Conservation (phyloP, 2,888 invertebrate species). For the Timema cristinae region DNA sequence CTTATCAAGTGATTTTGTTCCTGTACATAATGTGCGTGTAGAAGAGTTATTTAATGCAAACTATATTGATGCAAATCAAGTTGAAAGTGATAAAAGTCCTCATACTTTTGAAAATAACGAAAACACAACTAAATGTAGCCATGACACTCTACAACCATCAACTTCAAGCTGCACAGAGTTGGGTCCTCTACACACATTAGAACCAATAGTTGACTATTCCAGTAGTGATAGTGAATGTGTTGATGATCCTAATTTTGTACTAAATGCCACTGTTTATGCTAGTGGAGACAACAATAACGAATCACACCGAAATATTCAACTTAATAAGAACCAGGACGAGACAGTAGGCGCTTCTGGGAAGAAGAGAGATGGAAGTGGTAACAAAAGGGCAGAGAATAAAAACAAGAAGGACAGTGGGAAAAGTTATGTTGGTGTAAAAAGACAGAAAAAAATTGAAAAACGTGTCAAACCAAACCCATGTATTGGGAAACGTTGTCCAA, state of each 20-base stretch:
- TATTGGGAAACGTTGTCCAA: neutral
- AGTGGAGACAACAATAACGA: neutral
- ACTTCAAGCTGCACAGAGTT: neutral
- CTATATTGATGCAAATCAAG: neutral
- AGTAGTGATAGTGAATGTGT: constrained; percentile 4
- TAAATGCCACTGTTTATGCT: neutral
- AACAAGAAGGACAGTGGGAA: neutral
- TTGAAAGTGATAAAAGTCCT: neutral
- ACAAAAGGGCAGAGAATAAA: neutral
- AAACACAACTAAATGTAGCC: too few relatives aligned
- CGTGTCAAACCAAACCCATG: too few relatives aligned
- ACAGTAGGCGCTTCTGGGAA: constrained; percentile 2
- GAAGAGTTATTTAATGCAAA: neutral
- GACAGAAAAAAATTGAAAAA: neutral
- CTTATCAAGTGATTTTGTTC: too few relatives aligned
- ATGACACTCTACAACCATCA: neutral
- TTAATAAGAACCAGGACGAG: neutral
- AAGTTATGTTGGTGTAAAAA: neutral
- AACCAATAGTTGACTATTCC: constrained; percentile 4
- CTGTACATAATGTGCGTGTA: neutral
- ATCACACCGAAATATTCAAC: neutral
- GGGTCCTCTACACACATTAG: neutral
- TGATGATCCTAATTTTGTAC: constrained; percentile 6
- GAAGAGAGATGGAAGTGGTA: neutral
- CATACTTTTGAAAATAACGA: neutral